Conservation (phyloP, 2,888 invertebrate genomes). For the Miltochrista miniata region DNA sequence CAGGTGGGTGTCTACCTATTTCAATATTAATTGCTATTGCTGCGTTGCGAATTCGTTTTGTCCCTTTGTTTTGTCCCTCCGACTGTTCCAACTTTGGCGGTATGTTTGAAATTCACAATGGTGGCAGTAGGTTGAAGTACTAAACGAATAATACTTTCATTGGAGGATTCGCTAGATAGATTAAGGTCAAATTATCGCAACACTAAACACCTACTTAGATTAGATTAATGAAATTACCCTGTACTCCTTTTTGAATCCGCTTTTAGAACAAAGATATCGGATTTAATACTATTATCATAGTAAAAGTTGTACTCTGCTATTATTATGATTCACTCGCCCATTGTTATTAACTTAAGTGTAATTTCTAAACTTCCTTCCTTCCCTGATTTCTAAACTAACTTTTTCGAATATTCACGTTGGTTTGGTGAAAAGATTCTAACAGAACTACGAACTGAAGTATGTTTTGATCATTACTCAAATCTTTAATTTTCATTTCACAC, state of each 20-base stretch:
- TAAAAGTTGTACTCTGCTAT: too few species aligned
- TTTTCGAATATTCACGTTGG: background rate
- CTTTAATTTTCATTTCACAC: background rate
- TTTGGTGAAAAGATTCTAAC: background rate
- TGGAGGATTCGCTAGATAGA: background rate
- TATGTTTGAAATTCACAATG: slow-evolving; percentile 18
- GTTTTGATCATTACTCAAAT: background rate
- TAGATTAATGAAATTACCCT: slow-evolving; percentile 17
- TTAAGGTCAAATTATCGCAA: background rate
- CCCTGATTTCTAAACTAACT: too few species aligned
- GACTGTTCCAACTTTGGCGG: slow-evolving; percentile 22
- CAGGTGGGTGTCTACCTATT: slow-evolving; percentile 65
- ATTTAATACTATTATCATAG: too few species aligned
- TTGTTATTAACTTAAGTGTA: background rate
- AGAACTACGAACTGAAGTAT: background rate
- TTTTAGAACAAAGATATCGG: background rate
- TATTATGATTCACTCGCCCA: too few species aligned
- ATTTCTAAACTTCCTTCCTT: too few species aligned
- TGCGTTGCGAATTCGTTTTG: slow-evolving; percentile 47
- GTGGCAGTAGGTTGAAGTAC: slow-evolving; percentile 17
- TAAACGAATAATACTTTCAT: slow-evolving; percentile 11
- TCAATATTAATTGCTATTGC: slow-evolving; percentile 69
- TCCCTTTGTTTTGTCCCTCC: slow-evolving; percentile 39
- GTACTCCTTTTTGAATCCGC: background rate
- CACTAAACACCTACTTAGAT: slow-evolving; percentile 11